Evolutionary conservation across 2,888 invertebrate genomes (phyloP).

Genomic region (Adelognathus sp.): DNA sequence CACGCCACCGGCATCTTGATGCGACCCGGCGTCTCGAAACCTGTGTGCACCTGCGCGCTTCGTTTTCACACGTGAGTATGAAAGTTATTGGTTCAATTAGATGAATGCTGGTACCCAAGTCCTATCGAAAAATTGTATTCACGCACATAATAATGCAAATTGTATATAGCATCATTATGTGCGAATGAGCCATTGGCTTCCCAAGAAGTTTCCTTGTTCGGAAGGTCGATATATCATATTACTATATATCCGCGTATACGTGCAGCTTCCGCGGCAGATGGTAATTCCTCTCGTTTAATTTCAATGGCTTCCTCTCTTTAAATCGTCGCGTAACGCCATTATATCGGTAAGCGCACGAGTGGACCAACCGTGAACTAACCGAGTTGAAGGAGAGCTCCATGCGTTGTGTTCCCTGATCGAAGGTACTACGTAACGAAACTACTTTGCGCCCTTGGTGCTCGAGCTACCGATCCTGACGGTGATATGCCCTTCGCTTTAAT

Average conservation of each 20-base stretch:
- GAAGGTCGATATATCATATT: no score
- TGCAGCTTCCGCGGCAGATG: constrained; percentile 74
- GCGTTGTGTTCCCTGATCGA: no score
- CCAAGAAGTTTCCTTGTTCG: no score
- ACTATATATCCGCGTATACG: background rate
- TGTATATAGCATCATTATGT: no score
- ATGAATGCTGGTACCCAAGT: background rate
- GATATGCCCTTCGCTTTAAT: constrained; percentile 31
- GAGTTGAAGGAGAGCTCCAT: background rate
- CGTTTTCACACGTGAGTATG: constrained; percentile 4
- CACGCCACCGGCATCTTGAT: constrained; percentile 31
- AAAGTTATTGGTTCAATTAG: background rate
- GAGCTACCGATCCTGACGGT: constrained; percentile 21
- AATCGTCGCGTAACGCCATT: constrained; percentile 48
- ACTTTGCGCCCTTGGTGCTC: constrained; percentile 47
- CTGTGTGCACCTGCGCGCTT: background rate
- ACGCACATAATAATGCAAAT: no score
- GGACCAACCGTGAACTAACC: constrained; percentile 21
- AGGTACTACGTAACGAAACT: constrained; percentile 51
- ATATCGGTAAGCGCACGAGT: constrained; percentile 37
- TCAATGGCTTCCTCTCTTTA: constrained; percentile 49
- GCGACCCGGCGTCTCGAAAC: constrained; percentile 29
- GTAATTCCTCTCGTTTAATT: constrained; percentile 57
- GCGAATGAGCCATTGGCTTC: no score
- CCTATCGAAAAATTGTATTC: no score